phyloP scores from a whole-genome alignment of 2,113 vertebrate species.

The Thermophis baileyi region DNA sequence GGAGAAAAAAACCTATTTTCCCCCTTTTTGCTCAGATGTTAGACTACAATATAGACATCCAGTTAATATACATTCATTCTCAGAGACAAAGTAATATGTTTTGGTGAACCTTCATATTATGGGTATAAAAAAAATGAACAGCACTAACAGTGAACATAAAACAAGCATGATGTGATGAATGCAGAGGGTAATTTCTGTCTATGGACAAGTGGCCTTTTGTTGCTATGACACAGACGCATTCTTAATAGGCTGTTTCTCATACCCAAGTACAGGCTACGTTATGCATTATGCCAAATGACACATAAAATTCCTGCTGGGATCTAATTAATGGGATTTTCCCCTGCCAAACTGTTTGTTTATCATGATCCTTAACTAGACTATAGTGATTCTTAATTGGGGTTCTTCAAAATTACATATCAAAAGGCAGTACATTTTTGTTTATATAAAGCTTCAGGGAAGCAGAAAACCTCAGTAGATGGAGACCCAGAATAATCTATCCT shows the following conservation, averaged over 20 bases:
- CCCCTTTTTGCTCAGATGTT: not conserved
- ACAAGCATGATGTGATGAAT: conserved; percentile 10
- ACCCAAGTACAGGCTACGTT: not conserved
- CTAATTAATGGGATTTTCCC: conserved; percentile 3
- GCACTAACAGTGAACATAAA: not conserved
- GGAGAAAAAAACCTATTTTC: not conserved
- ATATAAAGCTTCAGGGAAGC: not conserved
- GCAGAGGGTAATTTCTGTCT: not conserved
- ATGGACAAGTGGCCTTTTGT: conserved; percentile 10
- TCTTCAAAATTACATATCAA: not conserved
- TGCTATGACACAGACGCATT: conserved; percentile 8
- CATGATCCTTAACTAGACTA: not conserved
- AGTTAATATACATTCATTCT: not conserved
- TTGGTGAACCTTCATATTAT: conserved; percentile 3
- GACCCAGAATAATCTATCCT: not conserved
- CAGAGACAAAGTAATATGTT: not conserved
- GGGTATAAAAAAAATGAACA: conserved; percentile 18
- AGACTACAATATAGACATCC: not conserved
- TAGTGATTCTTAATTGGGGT: not conserved
- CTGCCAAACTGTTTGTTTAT: not conserved
- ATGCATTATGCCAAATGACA: not conserved
- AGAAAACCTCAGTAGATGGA: not conserved
- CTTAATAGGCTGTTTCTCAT: not conserved
- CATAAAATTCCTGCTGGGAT: not conserved
- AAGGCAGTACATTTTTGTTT: not conserved